A percentile compares a stretch with the other conserved stretches of the same genome.
Evolutionary conservation across 2,797 vertebrate species (phyloP).

Genomic region (Acanthiza pusilla): DNA sequence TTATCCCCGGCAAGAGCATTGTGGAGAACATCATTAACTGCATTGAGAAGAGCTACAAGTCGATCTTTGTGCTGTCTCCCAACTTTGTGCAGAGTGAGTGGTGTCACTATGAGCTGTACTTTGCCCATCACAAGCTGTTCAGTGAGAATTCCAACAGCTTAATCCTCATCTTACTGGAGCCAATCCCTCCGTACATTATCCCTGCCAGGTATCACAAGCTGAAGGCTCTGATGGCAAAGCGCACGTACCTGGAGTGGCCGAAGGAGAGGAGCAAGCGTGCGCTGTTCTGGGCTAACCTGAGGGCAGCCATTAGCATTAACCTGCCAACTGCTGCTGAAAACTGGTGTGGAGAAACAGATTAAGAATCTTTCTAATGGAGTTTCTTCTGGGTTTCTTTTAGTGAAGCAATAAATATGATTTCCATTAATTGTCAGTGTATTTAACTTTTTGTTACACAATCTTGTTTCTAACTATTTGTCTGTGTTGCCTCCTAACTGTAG

Average conservation of each 20-base stretch:
- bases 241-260: conserved; percentile 89
- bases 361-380: neutral
- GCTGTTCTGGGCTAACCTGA: conserved; percentile 74
- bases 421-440: neutral
- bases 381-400: neutral
- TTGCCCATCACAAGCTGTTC: conserved; percentile 86
- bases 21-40: conserved; percentile 87
- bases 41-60: conserved; percentile 86
- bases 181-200: conserved; percentile 81
- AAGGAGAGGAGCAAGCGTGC: conserved; percentile 81
- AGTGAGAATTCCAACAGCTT: conserved; percentile 76
- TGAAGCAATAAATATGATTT: conserved; percentile 1
- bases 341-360: neutral
- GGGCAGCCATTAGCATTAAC: conserved; percentile 75
- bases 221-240: conserved; percentile 77
- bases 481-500: neutral
- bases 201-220: conserved; percentile 84
- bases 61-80: conserved; percentile 86
- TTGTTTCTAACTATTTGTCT: neutral
- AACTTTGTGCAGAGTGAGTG: conserved; percentile 92
- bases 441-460: neutral
- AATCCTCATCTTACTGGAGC: conserved; percentile 86
- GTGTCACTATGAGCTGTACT: conserved; percentile 94
- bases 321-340: neutral
- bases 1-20: conserved; percentile 84